Conservation (phyloP, 2,113 vertebrate genomes). For the Saccopteryx bilineata region DNA sequence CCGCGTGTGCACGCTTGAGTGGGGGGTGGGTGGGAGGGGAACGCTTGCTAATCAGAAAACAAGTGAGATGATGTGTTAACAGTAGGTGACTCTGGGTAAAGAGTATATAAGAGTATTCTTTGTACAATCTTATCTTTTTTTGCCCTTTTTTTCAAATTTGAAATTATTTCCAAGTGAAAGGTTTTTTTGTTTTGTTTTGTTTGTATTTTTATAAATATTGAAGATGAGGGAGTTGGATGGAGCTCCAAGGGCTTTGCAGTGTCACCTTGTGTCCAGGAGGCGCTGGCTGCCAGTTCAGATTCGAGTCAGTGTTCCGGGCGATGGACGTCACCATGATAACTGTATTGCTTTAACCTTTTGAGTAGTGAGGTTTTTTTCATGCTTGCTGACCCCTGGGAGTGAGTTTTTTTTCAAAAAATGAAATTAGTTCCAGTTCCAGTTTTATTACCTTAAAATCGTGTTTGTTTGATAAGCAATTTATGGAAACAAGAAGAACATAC, state of each 20-base stretch:
- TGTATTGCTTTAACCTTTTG: neutral
- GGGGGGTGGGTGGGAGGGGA: neutral
- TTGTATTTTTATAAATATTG: neutral
- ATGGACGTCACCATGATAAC: neutral
- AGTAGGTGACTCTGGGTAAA: neutral
- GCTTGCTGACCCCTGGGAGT: no score
- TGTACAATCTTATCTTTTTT: neutral
- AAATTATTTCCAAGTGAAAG: neutral
- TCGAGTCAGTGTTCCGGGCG: neutral
- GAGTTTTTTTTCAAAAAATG: no score
- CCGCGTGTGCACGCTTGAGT: neutral
- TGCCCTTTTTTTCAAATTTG: neutral
- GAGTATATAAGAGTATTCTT: neutral
- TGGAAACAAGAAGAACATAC: no score
- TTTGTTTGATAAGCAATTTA: no score
- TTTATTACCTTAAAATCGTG: no score
- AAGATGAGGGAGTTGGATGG: neutral
- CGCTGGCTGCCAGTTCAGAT: neutral
- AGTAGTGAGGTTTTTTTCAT: no score
- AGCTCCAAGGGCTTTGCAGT: neutral
- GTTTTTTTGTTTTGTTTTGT: neutral
- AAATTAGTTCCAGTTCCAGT: no score
- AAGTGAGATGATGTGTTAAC: neutral
- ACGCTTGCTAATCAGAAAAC: neutral
- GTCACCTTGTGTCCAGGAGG: neutral